Conservation (phyloP, 2,113 vertebrate genomes). For the Pseudorhombus dupliciocellatus region DNA sequence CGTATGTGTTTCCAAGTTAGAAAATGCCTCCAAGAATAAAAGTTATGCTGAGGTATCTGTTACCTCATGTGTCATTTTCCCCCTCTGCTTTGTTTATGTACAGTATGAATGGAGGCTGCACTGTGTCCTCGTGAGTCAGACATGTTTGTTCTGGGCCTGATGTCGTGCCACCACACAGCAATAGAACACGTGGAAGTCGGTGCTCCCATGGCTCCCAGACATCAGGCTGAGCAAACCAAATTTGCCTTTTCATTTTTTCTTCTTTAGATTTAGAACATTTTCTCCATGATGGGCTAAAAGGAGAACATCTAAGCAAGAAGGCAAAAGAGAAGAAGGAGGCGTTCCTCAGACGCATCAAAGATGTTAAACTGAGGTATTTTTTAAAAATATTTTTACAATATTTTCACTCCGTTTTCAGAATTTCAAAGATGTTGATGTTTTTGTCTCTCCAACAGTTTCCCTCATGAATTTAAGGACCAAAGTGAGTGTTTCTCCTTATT, state of each 20-base stretch:
- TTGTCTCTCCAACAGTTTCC: conserved; percentile 83
- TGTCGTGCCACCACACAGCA: no score
- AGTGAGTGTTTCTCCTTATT: conserved; percentile 77
- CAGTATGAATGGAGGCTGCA: no score
- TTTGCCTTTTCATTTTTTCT: background rate
- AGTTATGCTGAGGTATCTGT: no score
- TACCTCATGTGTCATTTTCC: no score
- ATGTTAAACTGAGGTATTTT: conserved; percentile 80
- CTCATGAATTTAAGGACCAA: conserved; percentile 87
- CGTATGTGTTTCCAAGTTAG: no score
- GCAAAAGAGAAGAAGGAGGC: conserved; percentile 89
- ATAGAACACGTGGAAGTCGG: no score
- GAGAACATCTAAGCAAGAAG: conserved; percentile 93
- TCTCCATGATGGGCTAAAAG: conserved; percentile 86
- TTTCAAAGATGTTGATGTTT: background rate
- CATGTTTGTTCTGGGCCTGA: no score
- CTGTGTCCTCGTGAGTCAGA: no score
- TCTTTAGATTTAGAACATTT: conserved; percentile 88
- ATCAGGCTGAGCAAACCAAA: background rate
- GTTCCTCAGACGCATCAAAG: conserved; percentile 91
- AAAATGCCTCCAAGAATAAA: no score
- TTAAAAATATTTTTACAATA: background rate
- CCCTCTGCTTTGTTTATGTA: no score
- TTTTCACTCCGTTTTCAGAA: background rate
- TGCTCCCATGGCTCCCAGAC: background rate